Evolutionary conservation across 1,140 invertebrate species (phyloP).

Genomic region (Heterodera schachtii): DNA sequence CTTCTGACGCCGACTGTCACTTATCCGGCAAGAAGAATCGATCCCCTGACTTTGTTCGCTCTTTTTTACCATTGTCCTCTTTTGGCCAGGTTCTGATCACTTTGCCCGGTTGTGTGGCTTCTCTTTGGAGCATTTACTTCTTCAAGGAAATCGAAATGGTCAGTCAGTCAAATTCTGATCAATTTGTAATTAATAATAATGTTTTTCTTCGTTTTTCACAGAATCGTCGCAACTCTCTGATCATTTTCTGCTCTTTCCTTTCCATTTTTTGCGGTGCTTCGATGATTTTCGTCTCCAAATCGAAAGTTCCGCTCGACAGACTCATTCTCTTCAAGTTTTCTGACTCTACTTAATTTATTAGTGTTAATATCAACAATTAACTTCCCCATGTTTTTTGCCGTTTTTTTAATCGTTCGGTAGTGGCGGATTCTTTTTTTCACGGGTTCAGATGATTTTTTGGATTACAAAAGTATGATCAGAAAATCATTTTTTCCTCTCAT

Average conservation of each 20-base stretch:
- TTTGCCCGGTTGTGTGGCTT: conserved; percentile 40
- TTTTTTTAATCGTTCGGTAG: too few species aligned
- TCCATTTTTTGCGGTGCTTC: not conserved
- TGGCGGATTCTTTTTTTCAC: too few species aligned
- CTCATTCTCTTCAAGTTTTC: conserved; percentile 2
- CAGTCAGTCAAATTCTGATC: not conserved
- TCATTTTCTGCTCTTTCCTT: not conserved
- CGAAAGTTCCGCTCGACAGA: not conserved
- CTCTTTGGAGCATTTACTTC: conserved; percentile 47
- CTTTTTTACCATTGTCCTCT: not conserved
- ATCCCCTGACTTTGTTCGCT: too few species aligned
- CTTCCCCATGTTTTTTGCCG: too few species aligned
- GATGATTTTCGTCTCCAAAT: not conserved
- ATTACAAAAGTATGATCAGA: too few species aligned
- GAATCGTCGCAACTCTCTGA: conserved; percentile 3
- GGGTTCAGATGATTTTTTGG: too few species aligned
- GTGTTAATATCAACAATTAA: too few species aligned
- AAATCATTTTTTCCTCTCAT: too few species aligned
- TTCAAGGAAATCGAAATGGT: conserved; percentile 48
- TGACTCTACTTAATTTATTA: not conserved
- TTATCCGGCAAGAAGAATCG: conserved; percentile 27
- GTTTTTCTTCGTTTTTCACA: not conserved
- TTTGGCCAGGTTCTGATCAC: conserved; percentile 26
- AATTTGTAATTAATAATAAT: not conserved
- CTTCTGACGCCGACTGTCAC: conserved; percentile 42